Conservation (phyloP, 2,113 vertebrate species). For the Pseudorasbora parva region DNA sequence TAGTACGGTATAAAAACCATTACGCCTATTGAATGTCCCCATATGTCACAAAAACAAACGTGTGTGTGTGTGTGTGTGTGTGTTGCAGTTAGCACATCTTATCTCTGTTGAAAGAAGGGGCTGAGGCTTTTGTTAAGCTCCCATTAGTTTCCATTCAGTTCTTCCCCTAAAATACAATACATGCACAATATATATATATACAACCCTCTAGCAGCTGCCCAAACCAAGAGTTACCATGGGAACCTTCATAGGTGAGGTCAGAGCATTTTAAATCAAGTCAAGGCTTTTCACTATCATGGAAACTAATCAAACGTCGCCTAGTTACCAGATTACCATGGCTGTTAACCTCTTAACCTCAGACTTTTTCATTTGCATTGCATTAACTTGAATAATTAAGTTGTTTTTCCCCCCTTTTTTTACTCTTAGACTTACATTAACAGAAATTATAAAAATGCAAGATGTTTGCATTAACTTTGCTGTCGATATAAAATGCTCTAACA, state of each 20-base stretch:
- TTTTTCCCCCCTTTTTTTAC: background rate
- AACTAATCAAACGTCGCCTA: slow-evolving; percentile 38
- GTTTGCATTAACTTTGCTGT: background rate
- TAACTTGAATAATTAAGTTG: background rate
- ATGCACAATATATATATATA: slow-evolving; percentile 19
- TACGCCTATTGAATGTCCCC: too few species aligned
- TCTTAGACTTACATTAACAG: background rate
- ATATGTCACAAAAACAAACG: too few species aligned
- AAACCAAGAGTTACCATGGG: slow-evolving; percentile 4
- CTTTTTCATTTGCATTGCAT: slow-evolving; percentile 1
- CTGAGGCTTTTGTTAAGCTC: slow-evolving; percentile 16
- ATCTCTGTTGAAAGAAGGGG: slow-evolving; percentile 46
- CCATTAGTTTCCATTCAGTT: slow-evolving; percentile 11
- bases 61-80: background rate
- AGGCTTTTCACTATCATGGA: slow-evolving; percentile 38
- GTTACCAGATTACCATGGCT: slow-evolving; percentile 35
- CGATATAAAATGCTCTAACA: background rate
- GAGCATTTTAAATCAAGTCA: slow-evolving; percentile 18
- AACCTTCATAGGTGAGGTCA: slow-evolving; percentile 16
- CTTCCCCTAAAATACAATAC: background rate
- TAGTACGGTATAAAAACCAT: too few species aligned
- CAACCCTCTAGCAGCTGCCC: slow-evolving; percentile 22
- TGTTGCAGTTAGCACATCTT: slow-evolving; percentile 34
- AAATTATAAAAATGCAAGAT: background rate
- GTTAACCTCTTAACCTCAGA: background rate